These are phyloP conservation scores for cat (Felis catus) DNA, from an alignment of 2,113 vertebrate species.

Conservation along the genomic window DNA sequence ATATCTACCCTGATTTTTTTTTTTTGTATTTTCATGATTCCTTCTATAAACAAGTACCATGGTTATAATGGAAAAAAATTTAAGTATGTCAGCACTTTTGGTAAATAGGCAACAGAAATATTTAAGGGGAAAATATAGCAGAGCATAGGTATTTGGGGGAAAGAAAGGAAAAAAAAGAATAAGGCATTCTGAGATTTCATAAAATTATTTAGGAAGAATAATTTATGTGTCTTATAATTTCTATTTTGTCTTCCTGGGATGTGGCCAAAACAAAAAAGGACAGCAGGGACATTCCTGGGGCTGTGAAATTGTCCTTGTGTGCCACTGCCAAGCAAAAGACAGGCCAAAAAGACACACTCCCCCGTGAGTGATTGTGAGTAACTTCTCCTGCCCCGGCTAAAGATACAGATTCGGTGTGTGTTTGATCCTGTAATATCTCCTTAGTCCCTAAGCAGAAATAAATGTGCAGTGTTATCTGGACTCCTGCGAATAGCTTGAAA, in stretches of 20 bases:
- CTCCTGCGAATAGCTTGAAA: conserved; percentile 13
- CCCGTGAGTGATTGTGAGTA: not conserved
- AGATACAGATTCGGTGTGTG: not conserved
- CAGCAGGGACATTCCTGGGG: not conserved
- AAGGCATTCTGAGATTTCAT: not conserved
- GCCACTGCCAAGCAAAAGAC: not conserved
- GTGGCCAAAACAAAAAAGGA: not conserved
- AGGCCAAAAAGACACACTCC: not conserved
- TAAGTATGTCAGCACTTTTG: not conserved
- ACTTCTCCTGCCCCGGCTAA: not conserved
- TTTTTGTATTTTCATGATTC: conserved; percentile 13
- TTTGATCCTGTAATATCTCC: not conserved
- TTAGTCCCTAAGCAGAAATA: conserved; percentile 14
- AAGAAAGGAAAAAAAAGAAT: not conserved
- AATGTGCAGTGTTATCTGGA: conserved; percentile 4
- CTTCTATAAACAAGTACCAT: not conserved
- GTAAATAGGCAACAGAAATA: conserved; percentile 15
- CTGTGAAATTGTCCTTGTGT: not conserved
- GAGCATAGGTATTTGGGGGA: not conserved
- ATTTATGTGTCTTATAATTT: not conserved
- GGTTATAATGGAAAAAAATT: not conserved
- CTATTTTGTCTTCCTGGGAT: not conserved
- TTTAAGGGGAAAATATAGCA: not conserved
- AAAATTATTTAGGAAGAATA: not conserved
- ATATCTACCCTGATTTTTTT: not conserved